These are phyloP conservation scores for Microplitis deprimator DNA, from an alignment of 2,888 invertebrate species.

Conservation along the genomic window DNA sequence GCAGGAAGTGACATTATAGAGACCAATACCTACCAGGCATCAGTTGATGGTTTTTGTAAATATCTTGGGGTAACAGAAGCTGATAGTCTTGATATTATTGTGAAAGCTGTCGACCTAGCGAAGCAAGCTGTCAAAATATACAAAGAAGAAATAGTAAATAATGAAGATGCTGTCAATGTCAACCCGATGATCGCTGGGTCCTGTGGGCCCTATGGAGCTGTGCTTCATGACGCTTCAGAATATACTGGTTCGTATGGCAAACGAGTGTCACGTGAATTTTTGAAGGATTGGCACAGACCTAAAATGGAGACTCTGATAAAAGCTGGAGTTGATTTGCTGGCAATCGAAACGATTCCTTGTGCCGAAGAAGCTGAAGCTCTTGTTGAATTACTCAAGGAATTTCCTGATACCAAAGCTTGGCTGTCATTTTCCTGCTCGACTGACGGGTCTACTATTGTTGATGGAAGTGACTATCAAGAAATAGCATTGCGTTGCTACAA, in stretches of 20 bases:
- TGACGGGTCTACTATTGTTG: slow-evolving; percentile 79
- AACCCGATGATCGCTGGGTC: slow-evolving; percentile 86
- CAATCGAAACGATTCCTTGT: slow-evolving; percentile 94
- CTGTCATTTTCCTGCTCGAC: slow-evolving; percentile 85
- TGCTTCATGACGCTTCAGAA: slow-evolving; percentile 91
- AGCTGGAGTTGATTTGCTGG: slow-evolving; percentile 87
- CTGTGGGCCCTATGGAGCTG: slow-evolving; percentile 94
- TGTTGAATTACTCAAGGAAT: slow-evolving; percentile 84
- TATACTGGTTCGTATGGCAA: slow-evolving; percentile 89
- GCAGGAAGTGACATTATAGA: slow-evolving; percentile 88
- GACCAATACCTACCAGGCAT: slow-evolving; percentile 70
- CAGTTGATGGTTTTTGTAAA: slow-evolving; percentile 77
- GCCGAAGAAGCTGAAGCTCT: slow-evolving; percentile 87
- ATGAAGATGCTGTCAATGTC: slow-evolving; percentile 52
- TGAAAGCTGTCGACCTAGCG: slow-evolving; percentile 82
- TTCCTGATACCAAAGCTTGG: slow-evolving; percentile 87
- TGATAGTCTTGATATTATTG: slow-evolving; percentile 81
- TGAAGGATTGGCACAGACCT: slow-evolving; percentile 89
- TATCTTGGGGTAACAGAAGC: slow-evolving; percentile 80
- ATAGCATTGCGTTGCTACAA: slow-evolving; percentile 80
- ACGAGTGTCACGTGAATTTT: slow-evolving; percentile 75
- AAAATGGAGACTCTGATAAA: slow-evolving; percentile 85
- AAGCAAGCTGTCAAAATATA: slow-evolving; percentile 76
- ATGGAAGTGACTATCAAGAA: slow-evolving; percentile 86
- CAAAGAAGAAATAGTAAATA: slow-evolving; percentile 52